phyloP scores from a whole-genome alignment of 2,113 vertebrate genomes.

The Oreochromis niloticus region DNA sequence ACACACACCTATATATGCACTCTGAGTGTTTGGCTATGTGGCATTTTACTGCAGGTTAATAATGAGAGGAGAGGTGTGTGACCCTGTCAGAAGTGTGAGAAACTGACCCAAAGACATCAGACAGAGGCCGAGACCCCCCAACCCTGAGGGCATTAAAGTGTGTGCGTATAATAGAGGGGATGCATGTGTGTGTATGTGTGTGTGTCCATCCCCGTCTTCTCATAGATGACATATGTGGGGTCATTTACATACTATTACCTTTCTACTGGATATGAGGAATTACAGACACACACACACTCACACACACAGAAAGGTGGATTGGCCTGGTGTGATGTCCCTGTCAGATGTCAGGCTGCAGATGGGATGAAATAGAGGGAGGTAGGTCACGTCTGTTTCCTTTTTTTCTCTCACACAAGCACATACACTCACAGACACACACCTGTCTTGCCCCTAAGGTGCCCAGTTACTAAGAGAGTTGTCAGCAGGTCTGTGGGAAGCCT shows the following conservation, averaged over 20 bases:
- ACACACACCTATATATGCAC: slow-evolving; percentile 4
- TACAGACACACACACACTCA: not conserved
- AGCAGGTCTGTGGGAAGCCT: slow-evolving; percentile 66
- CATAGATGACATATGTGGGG: slow-evolving; percentile 54
- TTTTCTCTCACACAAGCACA: slow-evolving; percentile 1
- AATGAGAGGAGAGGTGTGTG: slow-evolving; percentile 67
- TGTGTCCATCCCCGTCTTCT: slow-evolving; percentile 43
- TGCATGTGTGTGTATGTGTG: not conserved
- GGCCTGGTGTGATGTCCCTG: slow-evolving; percentile 60
- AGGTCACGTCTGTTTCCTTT: slow-evolving; percentile 57
- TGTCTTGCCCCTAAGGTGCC: slow-evolving; percentile 51
- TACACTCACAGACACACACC: slow-evolving; percentile 2
- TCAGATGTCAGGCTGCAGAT: slow-evolving; percentile 72
- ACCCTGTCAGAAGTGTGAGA: slow-evolving; percentile 68
- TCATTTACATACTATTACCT: slow-evolving; percentile 70
- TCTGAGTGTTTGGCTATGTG: slow-evolving; percentile 33
- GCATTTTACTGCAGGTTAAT: slow-evolving; percentile 62
- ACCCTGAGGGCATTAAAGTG: slow-evolving; percentile 46
- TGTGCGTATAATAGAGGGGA: not conserved
- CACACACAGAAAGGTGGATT: slow-evolving; percentile 15
- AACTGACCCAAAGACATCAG: slow-evolving; percentile 70
- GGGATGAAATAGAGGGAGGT: slow-evolving; percentile 57
- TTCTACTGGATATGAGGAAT: slow-evolving; percentile 30
- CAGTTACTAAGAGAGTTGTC: slow-evolving; percentile 72
- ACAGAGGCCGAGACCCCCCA: slow-evolving; percentile 58